Evolutionary conservation across 2,113 vertebrate genomes (phyloP).

Genomic region (Clarias batrachus): DNA sequence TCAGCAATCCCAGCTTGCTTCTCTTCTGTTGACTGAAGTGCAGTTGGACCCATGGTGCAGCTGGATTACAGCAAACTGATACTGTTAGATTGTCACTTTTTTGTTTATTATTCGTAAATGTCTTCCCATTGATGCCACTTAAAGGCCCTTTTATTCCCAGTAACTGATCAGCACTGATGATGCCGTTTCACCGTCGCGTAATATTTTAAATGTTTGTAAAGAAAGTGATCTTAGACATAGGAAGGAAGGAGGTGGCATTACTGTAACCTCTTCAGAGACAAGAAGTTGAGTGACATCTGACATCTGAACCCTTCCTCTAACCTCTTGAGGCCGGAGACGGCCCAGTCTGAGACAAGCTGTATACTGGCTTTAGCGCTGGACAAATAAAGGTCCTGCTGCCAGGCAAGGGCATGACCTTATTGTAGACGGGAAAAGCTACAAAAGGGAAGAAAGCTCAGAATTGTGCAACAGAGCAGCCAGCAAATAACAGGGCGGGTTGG

Average conservation of each 20-base stretch:
- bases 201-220: neutral
- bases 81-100: slow-evolving; percentile 65
- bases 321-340: neutral
- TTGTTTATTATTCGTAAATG: slow-evolving; percentile 58
- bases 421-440: neutral
- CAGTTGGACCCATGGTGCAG: slow-evolving; percentile 37
- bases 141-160: slow-evolving; percentile 18
- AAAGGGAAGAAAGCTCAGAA: no score
- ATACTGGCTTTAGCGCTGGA: neutral
- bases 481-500: neutral
- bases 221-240: neutral
- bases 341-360: neutral
- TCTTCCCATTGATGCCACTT: slow-evolving; percentile 56
- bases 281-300: neutral
- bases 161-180: neutral
- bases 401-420: neutral
- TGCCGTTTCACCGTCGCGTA: neutral
- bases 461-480: neutral
- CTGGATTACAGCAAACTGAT: slow-evolving; percentile 67
- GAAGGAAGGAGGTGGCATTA: neutral
- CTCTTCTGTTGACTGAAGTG: slow-evolving; percentile 58
- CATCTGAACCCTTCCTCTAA: neutral
- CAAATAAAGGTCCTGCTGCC: neutral
- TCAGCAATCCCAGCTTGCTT: slow-evolving; percentile 24
- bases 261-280: neutral